Percentiles rank a stretch among this genome's conserved stretches.
These are phyloP conservation scores for Athalia cordata DNA, from an alignment of 2,888 invertebrate species.

Conservation along the genomic window DNA sequence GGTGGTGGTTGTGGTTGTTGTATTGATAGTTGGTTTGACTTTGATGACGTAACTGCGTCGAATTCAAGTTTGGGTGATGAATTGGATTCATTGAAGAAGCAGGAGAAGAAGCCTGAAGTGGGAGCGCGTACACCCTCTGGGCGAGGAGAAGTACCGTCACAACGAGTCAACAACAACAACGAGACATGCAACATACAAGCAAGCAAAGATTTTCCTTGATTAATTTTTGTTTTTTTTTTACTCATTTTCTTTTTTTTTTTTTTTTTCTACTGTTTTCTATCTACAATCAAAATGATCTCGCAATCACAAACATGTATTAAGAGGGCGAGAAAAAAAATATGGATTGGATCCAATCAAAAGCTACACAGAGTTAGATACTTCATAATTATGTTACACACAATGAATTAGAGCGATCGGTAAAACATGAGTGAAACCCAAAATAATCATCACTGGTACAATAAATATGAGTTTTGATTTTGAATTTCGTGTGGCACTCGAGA, in stretches of 20 bases:
- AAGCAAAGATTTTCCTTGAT: constrained; percentile 37
- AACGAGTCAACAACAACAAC: constrained; percentile 53
- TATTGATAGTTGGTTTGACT: constrained; percentile 68
- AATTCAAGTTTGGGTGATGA: constrained; percentile 70
- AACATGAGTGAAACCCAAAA: too few species aligned
- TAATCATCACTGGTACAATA: too few species aligned
- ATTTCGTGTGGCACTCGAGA: too few species aligned
- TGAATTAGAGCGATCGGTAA: too few species aligned
- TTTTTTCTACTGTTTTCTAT: too few species aligned
- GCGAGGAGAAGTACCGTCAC: constrained; percentile 58
- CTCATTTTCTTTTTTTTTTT: background rate
- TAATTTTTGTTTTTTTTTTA: constrained; percentile 2
- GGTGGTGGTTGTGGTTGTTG: constrained; percentile 59
- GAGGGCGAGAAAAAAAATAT: background rate
- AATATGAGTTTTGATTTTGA: too few species aligned
- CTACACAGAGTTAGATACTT: too few species aligned
- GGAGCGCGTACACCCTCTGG: constrained; percentile 75
- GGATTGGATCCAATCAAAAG: too few species aligned
- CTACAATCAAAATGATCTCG: too few species aligned
- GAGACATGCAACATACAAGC: constrained; percentile 71
- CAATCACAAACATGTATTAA: too few species aligned
- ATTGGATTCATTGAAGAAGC: constrained; percentile 65
- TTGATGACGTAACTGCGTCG: constrained; percentile 70
- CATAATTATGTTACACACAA: too few species aligned
- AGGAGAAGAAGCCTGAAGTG: constrained; percentile 70